A percentile compares a stretch with the other conserved stretches of the same genome.
These are phyloP conservation scores for Conops quadrifasciatus DNA, from an alignment of 2,888 invertebrate genomes.

Conservation along the genomic window DNA sequence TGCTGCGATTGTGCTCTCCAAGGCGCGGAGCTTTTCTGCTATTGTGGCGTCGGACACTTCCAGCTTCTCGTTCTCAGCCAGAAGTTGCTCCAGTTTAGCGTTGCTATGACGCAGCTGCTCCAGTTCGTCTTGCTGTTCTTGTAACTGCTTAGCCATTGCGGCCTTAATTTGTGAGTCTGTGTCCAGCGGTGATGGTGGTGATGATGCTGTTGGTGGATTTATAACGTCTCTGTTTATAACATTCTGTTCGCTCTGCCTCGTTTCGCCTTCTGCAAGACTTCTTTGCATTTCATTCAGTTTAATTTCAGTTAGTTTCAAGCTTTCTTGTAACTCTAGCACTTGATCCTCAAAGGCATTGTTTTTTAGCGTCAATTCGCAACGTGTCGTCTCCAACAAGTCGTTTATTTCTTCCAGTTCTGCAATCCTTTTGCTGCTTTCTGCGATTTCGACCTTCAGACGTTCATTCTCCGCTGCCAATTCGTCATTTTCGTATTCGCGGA, in stretches of 20 bases:
- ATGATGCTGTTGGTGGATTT: constrained; percentile 16
- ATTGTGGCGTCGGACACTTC: constrained; percentile 68
- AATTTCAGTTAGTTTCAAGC: constrained; percentile 59
- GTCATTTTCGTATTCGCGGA: constrained; percentile 24
- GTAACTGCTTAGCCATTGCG: constrained; percentile 59
- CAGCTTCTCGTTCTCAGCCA: constrained; percentile 59
- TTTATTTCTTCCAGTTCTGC: constrained; percentile 69
- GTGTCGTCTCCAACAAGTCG: constrained; percentile 65
- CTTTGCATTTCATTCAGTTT: constrained; percentile 63
- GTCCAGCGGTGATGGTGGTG: constrained; percentile 23
- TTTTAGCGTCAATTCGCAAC: constrained; percentile 64
- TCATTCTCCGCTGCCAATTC: constrained; percentile 32
- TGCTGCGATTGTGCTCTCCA: constrained; percentile 66
- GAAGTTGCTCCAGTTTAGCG: constrained; percentile 29
- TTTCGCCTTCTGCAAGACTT: constrained; percentile 45
- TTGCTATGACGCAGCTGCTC: constrained; percentile 38
- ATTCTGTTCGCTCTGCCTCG: neutral
- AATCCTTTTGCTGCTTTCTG: constrained; percentile 57
- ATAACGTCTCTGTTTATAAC: constrained; percentile 52
- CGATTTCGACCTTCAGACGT: constrained; percentile 33
- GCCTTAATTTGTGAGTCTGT: constrained; percentile 52
- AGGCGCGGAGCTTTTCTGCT: constrained; percentile 61
- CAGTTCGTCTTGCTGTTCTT: constrained; percentile 49
- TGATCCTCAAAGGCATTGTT: constrained; percentile 62
- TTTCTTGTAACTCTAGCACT: constrained; percentile 64